A percentile compares a stretch with the other conserved stretches of the same genome.
These are phyloP conservation scores for Patiria pectinifera DNA, from an alignment of 53 echinoderm and acorn worm genomes.

Conservation along the genomic window DNA sequence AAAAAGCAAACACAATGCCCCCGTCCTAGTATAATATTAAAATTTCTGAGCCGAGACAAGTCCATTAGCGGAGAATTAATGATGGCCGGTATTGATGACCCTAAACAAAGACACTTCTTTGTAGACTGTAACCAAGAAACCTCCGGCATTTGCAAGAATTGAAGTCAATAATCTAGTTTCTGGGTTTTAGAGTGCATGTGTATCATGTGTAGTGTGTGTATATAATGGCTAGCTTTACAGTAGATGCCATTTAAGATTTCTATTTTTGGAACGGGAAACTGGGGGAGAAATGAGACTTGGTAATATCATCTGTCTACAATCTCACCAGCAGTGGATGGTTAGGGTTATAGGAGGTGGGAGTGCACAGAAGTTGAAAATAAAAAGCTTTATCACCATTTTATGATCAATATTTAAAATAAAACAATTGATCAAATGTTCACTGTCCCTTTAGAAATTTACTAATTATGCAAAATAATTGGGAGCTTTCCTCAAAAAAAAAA, in stretches of 20 bases:
- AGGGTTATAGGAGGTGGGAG: not conserved
- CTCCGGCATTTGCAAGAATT: constrained; percentile 11
- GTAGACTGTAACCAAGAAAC: constrained; percentile 44
- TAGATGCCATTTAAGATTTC: not conserved
- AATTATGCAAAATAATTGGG: no score
- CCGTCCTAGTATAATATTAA: constrained; percentile 16
- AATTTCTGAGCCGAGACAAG: constrained; percentile 15
- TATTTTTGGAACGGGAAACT: not conserved
- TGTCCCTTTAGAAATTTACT: no score
- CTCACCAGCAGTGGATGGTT: no score
- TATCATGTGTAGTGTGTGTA: not conserved
- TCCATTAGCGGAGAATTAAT: constrained; percentile 61
- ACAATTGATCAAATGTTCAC: no score
- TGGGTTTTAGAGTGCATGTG: not conserved
- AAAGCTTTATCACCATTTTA: no score
- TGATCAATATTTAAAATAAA: no score
- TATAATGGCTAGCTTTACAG: not conserved
- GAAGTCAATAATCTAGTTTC: constrained; percentile 24
- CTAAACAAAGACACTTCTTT: constrained; percentile 22
- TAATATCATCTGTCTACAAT: not conserved
- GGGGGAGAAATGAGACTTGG: not conserved
- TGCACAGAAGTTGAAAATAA: no score
- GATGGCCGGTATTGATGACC: constrained; percentile 32
- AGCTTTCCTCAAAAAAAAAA: no score
- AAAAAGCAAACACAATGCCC: constrained; percentile 35